Conservation (phyloP, 2,113 vertebrate genomes). For the Cyprinodon tularosa region DNA sequence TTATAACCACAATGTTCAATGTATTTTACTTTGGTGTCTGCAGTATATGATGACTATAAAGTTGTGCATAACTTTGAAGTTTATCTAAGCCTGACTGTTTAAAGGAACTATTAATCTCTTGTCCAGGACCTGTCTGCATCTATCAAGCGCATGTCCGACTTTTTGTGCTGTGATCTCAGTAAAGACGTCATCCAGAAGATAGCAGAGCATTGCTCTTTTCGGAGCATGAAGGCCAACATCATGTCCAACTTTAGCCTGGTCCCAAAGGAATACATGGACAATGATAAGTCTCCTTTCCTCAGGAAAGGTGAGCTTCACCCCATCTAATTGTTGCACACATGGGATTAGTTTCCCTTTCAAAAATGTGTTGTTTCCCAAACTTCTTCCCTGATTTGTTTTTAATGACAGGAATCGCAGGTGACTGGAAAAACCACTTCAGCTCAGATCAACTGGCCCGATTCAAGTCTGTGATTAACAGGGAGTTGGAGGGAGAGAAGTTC, state of each 20-base stretch:
- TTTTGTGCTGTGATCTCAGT: conserved; percentile 73
- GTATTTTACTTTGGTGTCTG: background rate
- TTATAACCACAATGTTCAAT: background rate
- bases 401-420: conserved; percentile 77
- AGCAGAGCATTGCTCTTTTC: conserved; percentile 74
- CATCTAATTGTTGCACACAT: background rate
- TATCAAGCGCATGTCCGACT: conserved; percentile 67
- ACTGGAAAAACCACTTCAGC: conserved; percentile 85
- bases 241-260: conserved; percentile 80
- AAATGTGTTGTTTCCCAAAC: background rate
- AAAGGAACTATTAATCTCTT: background rate
- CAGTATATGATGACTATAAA: background rate
- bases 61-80: background rate
- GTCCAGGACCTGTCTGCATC: conserved; percentile 74
- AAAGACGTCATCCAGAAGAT: conserved; percentile 68
- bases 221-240: conserved; percentile 77
- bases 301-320: conserved; percentile 75
- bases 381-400: background rate
- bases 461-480: conserved; percentile 67
- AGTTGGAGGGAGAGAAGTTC: conserved; percentile 70
- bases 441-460: conserved; percentile 74
- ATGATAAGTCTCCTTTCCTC: conserved; percentile 65
- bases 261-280: conserved; percentile 49
- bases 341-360: background rate
- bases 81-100: background rate